Percentiles rank a stretch among this genome's conserved stretches.
These are phyloP conservation scores for Drosophila koepferae DNA, from an alignment of 2,888 invertebrate genomes.

Conservation along the genomic window DNA sequence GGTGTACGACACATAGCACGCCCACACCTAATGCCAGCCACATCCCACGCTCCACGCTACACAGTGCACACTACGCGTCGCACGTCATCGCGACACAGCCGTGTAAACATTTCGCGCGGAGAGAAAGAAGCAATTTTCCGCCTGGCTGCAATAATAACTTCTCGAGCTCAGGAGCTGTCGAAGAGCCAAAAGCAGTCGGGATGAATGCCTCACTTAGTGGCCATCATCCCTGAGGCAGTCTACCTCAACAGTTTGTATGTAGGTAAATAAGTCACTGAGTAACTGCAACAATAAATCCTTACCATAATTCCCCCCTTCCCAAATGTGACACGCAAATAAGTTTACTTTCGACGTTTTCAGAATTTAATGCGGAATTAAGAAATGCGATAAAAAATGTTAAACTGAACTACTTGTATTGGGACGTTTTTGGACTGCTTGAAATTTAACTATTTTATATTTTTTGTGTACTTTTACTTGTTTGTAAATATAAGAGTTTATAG, in stretches of 20 bases:
- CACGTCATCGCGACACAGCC: neutral
- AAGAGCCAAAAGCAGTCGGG: slow-evolving; percentile 14
- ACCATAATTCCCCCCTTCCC: neutral
- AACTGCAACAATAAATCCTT: slow-evolving; percentile 38
- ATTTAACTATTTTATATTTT: neutral
- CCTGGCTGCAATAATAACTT: slow-evolving; percentile 73
- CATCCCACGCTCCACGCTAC: neutral
- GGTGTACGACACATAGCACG: slow-evolving; percentile 7
- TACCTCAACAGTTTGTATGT: neutral
- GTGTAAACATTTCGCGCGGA: slow-evolving; percentile 58
- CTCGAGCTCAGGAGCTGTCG: slow-evolving; percentile 36
- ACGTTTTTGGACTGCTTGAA: neutral
- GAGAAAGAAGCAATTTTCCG: slow-evolving; percentile 76
- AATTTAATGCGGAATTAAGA: neutral
- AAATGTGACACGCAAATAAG: neutral
- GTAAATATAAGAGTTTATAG: neutral
- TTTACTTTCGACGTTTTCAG: neutral
- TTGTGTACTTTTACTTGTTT: neutral
- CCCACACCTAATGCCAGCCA: slow-evolving; percentile 18
- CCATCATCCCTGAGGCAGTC: neutral
- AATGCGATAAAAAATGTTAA: neutral
- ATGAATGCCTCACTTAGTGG: slow-evolving; percentile 20
- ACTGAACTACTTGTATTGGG: slow-evolving; percentile 9
- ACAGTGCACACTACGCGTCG: neutral
- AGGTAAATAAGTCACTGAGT: slow-evolving; percentile 47